Conservation (phyloP, 1,140 invertebrate species). For the Anadara kagoshimensis region DNA sequence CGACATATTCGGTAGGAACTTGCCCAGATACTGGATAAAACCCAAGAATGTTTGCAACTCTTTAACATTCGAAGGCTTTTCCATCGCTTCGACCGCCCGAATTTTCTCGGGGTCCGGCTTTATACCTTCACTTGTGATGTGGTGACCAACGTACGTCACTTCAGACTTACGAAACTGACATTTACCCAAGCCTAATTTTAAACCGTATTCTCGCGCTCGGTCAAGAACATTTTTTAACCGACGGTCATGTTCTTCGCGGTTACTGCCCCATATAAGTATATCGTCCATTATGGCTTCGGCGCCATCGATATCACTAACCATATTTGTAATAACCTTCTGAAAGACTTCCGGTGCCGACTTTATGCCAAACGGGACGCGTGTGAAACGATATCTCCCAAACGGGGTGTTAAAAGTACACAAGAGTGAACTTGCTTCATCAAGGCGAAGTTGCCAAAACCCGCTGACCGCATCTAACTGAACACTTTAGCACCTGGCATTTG, state of each 20-base stretch:
- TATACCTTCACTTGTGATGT: slow-evolving; percentile 62
- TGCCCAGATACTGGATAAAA: slow-evolving; percentile 37
- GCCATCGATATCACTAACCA: slow-evolving; percentile 65
- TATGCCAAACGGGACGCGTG: slow-evolving; percentile 32
- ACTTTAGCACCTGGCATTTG: slow-evolving; percentile 34
- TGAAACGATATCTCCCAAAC: slow-evolving; percentile 46
- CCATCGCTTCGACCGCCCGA: slow-evolving; percentile 58
- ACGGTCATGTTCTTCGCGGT: slow-evolving; percentile 48
- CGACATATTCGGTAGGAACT: slow-evolving; percentile 40
- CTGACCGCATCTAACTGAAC: slow-evolving; percentile 56
- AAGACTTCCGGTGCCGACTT: slow-evolving; percentile 33
- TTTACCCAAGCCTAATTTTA: slow-evolving; percentile 41
- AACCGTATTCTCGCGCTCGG: slow-evolving; percentile 17
- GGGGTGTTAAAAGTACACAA: slow-evolving; percentile 63
- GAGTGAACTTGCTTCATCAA: slow-evolving; percentile 48
- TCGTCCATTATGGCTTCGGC: slow-evolving; percentile 70
- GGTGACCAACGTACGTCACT: slow-evolving; percentile 52
- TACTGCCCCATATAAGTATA: slow-evolving; percentile 61
- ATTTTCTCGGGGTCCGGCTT: slow-evolving; percentile 72
- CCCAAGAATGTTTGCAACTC: slow-evolving; percentile 34
- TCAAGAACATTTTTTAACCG: slow-evolving; percentile 40
- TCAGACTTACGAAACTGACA: slow-evolving; percentile 10
- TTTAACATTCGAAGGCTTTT: slow-evolving; percentile 22
- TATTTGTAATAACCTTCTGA: slow-evolving; percentile 29
- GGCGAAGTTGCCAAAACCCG: slow-evolving; percentile 64